phyloP scores from a whole-genome alignment of 2,888 invertebrate genomes.

The Dioctria linearis region DNA sequence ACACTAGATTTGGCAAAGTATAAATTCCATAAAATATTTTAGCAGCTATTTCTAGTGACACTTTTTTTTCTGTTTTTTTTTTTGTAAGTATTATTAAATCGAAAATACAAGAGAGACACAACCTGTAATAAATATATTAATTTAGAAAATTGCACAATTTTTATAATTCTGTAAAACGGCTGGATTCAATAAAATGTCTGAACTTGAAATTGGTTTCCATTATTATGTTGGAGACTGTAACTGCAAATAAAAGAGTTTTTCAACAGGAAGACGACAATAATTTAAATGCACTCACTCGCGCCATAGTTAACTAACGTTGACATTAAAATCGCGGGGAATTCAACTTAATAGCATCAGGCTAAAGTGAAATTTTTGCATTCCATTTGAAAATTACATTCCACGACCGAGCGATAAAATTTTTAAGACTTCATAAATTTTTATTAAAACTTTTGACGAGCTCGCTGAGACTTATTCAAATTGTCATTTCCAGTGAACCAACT shows the following conservation, averaged over 20 bases:
- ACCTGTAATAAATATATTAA: constrained; percentile 1
- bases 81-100: too few relatives aligned
- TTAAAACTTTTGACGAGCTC: constrained; percentile 21
- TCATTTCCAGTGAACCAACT: background rate
- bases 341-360: background rate
- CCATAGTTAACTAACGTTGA: background rate
- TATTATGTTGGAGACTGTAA: background rate
- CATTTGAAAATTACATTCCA: constrained; percentile 13
- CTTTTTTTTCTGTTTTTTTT: too few relatives aligned
- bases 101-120: too few relatives aligned
- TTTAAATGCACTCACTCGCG: constrained; percentile 8
- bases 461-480: background rate
- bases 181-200: constrained; percentile 26
- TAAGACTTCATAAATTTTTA: constrained; percentile 34
- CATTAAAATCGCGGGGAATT: background rate
- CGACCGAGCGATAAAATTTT: constrained; percentile 6
- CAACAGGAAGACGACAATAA: constrained; percentile 38
- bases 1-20: too few relatives aligned
- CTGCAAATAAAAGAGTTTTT: background rate
- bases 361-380: constrained; percentile 22
- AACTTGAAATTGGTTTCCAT: constrained; percentile 28
- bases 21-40: too few relatives aligned
- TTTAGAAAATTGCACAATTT: constrained; percentile 17
- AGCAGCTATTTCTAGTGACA: too few relatives aligned
- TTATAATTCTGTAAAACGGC: background rate